Evolutionary conservation across 1,140 invertebrate genomes (phyloP).

Genomic region (Lucilia cuprina): DNA sequence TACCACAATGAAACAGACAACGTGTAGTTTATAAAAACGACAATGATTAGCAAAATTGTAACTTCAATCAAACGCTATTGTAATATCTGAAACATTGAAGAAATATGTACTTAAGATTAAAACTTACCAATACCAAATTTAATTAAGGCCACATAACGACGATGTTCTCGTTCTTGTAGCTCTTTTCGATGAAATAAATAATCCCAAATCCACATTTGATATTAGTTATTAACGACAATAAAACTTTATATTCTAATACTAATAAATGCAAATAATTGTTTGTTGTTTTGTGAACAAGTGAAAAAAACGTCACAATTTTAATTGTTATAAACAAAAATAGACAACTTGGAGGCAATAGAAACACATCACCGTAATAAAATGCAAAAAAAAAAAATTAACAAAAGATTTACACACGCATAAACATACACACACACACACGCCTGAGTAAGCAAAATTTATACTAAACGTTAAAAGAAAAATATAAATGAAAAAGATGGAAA

Average conservation of each 20-base stretch:
- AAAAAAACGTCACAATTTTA: background rate
- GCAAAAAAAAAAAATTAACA: background rate
- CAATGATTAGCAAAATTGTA: too few species aligned
- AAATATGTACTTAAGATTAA: too few species aligned
- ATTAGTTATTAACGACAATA: background rate
- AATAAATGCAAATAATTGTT: background rate
- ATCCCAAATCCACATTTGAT: conserved; percentile 30
- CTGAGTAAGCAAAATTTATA: background rate
- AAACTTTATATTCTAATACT: background rate
- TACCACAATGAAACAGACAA: too few species aligned
- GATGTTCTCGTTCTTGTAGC: conserved; percentile 21
- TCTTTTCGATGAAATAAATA: conserved; percentile 25
- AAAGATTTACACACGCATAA: background rate
- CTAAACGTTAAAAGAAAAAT: background rate
- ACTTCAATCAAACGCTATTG: too few species aligned
- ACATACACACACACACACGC: background rate
- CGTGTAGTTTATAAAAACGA: too few species aligned
- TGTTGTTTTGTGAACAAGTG: background rate
- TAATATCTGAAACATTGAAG: too few species aligned
- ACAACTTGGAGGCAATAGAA: background rate
- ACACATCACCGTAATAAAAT: background rate
- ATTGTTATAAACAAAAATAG: background rate
- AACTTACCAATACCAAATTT: conserved; percentile 26
- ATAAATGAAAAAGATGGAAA: background rate
- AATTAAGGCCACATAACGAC: conserved; percentile 1